Base-by-base conservation (phyloP, 2,888 invertebrate genomes). In the Synanthedon andrenaeformis region DNA sequence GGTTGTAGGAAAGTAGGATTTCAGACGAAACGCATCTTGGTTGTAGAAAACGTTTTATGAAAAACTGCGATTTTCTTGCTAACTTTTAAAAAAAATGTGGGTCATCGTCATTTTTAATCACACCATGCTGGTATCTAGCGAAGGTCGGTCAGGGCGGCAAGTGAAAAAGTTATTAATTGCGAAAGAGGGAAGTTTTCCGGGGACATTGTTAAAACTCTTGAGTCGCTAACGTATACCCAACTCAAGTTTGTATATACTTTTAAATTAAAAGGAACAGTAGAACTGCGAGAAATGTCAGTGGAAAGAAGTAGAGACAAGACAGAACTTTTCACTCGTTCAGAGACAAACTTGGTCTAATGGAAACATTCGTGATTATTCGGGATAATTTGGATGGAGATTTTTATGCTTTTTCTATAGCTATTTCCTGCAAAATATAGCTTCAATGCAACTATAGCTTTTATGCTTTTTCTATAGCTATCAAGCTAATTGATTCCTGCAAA, bases 211-310 rank as follows among this genome's bases (percentile, higher is more conserved):
- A 49, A 49, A 49, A 49, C 49, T 49, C 19, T n/a, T 13, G 49
- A 17, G 23, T 14, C 45, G 17, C 10, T 17, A 49, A 8, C 17
- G 17, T 49, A 49, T 23, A 23, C 23, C 5, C 23, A 23, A 23
- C 49, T 19, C 17, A 19, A 48, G 45, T 54, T 52, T 49, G 51
- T 54, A 51, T 54, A 51, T 54, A 45, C 54, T 54, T 54, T 45
- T 35, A 51, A 54, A 54, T 51, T 54, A 54, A 54, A 48, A 54
- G 51, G 35, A 51, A 51, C 42, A 42, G 35, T 13, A 8, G 13
- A 13, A n/a, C 12, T 14, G 45, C 45, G 13, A 14, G 8, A 45
- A 13, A 5, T 45, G 14, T 14, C 14, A 45, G 14, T n/a, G 13
- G 13, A n/a, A 13, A n/a, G 45, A 45, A 45, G 45, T 45, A 13